Conservation (phyloP, 2,113 vertebrate genomes). For the Cephalophus harveyi region DNA sequence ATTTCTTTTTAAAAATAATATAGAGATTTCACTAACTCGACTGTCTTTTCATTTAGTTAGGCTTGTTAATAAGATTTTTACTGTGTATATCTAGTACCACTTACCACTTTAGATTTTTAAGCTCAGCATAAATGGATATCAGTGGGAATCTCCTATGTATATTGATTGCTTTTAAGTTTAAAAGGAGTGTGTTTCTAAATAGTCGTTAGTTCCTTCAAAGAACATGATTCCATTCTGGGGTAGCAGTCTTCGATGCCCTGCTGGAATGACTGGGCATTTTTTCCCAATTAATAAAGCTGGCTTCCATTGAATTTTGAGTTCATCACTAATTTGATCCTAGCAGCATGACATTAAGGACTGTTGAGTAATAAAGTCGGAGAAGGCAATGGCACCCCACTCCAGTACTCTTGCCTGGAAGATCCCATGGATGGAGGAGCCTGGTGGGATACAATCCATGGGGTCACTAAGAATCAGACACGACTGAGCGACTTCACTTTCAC, state of each 20-base stretch:
- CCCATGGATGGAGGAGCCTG: no score
- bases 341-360: not conserved
- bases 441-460: no score
- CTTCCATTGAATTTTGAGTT: not conserved
- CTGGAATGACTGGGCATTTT: not conserved
- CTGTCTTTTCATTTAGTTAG: not conserved
- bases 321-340: not conserved
- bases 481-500: no score
- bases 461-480: no score
- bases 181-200: not conserved
- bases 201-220: not conserved
- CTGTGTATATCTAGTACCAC: not conserved
- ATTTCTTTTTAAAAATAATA: not conserved
- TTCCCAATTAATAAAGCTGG: not conserved
- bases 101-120: not conserved
- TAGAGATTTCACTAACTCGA: not conserved
- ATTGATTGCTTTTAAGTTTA: not conserved
- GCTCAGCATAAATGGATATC: not conserved
- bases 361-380: not conserved
- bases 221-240: not conserved
- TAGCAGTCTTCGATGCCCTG: not conserved
- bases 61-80: not conserved
- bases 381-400: no score
- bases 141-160: not conserved
- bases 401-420: no score